These are phyloP conservation scores for Drosophila bocki DNA, from an alignment of 1,140 invertebrate genomes.

Conservation along the genomic window DNA sequence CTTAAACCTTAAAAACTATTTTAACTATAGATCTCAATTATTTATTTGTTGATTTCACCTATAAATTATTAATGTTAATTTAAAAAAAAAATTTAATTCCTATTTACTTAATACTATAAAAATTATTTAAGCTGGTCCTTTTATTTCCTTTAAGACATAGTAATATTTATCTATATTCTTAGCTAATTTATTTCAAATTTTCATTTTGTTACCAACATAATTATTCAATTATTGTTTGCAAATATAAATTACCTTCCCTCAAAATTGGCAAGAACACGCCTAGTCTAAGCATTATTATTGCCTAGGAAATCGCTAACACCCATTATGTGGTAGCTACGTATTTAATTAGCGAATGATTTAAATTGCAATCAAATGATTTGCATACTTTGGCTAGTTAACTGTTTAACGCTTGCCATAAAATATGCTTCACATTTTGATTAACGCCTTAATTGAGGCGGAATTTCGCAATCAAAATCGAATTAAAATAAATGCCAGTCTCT, in stretches of 20 bases:
- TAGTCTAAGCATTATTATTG: neutral
- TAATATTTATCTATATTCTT: neutral
- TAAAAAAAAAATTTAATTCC: too few species aligned
- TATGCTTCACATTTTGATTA: conserved; percentile 56
- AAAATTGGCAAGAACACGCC: neutral
- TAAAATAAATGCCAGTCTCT: conserved; percentile 51
- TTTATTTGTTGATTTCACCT: neutral
- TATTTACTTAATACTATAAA: neutral
- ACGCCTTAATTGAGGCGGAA: conserved; percentile 45
- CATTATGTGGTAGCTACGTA: neutral
- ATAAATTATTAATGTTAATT: too few species aligned
- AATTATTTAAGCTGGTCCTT: neutral
- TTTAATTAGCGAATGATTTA: conserved; percentile 32
- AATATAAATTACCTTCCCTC: neutral
- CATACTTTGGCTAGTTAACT: conserved; percentile 48
- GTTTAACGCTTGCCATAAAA: conserved; percentile 49
- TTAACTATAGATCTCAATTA: neutral
- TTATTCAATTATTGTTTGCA: neutral
- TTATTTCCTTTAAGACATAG: neutral
- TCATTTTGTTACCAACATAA: neutral
- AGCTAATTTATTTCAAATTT: neutral
- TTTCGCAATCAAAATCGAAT: conserved; percentile 57
- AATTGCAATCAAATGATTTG: conserved; percentile 44
- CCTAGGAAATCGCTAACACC: conserved; percentile 14
- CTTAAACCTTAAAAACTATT: too few species aligned